Evolutionary conservation across 2,797 vertebrate genomes (phyloP).

Genomic region (Delichon dasypus): DNA sequence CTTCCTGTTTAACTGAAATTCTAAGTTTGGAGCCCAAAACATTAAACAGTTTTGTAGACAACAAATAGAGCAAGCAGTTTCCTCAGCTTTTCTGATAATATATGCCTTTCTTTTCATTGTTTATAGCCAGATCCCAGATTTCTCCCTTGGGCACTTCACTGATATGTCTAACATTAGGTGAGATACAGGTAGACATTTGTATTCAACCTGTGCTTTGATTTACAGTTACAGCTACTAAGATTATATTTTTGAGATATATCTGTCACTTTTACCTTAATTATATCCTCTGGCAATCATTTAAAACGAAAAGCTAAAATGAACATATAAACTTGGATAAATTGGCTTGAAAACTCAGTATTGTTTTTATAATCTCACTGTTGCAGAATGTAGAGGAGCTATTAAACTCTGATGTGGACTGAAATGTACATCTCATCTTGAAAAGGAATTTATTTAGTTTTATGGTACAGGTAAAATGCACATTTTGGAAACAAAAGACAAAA

Average conservation of each 20-base stretch:
- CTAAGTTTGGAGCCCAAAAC: background rate
- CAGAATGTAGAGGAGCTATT: background rate
- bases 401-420: background rate
- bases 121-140: background rate
- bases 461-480: background rate
- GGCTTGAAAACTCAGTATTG: background rate
- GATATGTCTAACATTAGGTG: background rate
- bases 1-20: background rate
- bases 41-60: background rate
- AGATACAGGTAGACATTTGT: background rate
- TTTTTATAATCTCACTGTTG: background rate
- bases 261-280: background rate
- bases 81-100: background rate
- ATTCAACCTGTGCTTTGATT: background rate
- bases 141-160: background rate
- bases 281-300: background rate
- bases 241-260: background rate
- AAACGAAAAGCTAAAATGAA: background rate
- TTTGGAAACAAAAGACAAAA: background rate
- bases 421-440: background rate
- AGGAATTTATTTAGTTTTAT: background rate
- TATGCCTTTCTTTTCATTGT: background rate
- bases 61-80: background rate
- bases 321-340: background rate
- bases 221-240: background rate